These are phyloP conservation scores for Mimumesa dahlbomi DNA, from an alignment of 2,888 invertebrate species.

Conservation along the genomic window DNA sequence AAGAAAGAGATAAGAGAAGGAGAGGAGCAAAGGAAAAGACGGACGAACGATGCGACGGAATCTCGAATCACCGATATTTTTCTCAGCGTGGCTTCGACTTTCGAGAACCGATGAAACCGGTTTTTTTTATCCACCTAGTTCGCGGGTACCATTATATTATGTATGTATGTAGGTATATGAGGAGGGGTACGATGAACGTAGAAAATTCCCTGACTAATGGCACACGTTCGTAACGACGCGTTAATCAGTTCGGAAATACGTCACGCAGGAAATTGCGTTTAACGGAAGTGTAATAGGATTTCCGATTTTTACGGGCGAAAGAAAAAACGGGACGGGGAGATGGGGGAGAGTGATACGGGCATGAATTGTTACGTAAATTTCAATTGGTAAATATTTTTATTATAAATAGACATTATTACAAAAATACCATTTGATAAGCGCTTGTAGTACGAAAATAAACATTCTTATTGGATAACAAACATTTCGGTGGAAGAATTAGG, in stretches of 20 bases:
- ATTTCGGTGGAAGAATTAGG: no score
- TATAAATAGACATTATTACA: no score
- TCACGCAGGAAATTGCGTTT: constrained; percentile 35
- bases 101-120: constrained; percentile 54
- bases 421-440: no score
- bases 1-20: neutral
- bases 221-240: constrained; percentile 55
- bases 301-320: no score
- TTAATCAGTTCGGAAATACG: constrained; percentile 37
- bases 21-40: constrained; percentile 4
- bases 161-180: no score
- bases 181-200: constrained; percentile 33
- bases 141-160: constrained; percentile 38
- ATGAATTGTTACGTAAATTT: no score
- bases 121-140: constrained; percentile 58
- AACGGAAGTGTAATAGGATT: no score
- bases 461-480: no score
- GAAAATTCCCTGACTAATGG: constrained; percentile 60
- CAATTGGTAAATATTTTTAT: no score
- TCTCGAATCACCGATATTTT: constrained; percentile 53
- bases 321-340: no score
- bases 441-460: no score
- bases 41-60: constrained; percentile 13
- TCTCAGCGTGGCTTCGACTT: constrained; percentile 39
- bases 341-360: no score